A percentile compares a stretch with the other conserved stretches of the same genome.
phyloP scores from a whole-genome alignment of 2,113 vertebrate species.

The Catharus bicknelli region DNA sequence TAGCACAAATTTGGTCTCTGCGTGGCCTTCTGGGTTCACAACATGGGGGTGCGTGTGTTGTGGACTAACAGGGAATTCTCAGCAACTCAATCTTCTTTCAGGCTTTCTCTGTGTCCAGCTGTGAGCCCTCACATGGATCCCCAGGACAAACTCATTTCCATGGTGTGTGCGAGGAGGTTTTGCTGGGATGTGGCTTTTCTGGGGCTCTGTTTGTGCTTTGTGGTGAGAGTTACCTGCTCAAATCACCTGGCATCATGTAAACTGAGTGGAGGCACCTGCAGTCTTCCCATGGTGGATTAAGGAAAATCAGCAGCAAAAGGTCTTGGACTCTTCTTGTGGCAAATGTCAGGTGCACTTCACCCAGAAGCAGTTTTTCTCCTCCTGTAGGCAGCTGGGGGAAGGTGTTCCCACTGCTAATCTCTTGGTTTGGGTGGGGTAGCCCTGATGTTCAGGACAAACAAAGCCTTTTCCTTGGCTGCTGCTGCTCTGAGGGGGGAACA shows the following conservation, averaged over 20 bases:
- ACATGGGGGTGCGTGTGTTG: fast-evolving
- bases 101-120: background rate
- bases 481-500: background rate
- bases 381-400: background rate
- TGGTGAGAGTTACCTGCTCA: background rate
- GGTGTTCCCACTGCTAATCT: background rate
- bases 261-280: background rate
- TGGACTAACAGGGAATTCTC: background rate
- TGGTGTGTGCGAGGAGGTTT: background rate
- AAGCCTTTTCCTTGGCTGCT: background rate
- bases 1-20: background rate
- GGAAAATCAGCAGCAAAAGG: background rate
- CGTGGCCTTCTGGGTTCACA: background rate
- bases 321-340: background rate
- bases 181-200: background rate
- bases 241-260: background rate
- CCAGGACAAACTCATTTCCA: background rate
- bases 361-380: background rate
- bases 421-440: background rate
- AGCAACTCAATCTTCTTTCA: background rate
- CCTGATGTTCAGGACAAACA: background rate
- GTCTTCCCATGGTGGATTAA: background rate
- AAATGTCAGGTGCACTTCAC: background rate
- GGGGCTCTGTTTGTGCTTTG: background rate
- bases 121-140: background rate